Evolutionary conservation across 2,888 invertebrate species (phyloP), one percentile per base, ranked within the genome.

Genomic region (Epinotia demarniana): DNA sequence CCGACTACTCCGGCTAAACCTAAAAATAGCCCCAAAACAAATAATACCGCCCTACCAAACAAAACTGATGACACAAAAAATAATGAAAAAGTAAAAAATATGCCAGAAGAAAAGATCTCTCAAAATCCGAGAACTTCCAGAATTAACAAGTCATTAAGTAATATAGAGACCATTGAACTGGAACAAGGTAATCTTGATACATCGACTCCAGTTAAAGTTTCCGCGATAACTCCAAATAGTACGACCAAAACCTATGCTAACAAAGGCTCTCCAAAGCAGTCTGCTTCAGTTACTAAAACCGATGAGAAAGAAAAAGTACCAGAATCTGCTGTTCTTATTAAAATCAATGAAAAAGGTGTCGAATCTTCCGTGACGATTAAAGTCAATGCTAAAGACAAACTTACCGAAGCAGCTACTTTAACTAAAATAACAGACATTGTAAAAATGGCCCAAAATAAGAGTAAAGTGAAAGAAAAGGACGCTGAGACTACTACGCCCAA

Each of bases 41-140:
- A 67, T 66, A 58, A 49, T 60, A 57, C 11, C 8, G 55, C 12
- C 39, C 43, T 62, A 13, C 27, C 43, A 4, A 57, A 66, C 27
- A 75, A 78, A 43, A 66, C 64, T 55, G 80, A 80, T 6, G 78
- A 76, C 73, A 72, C 75, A 2, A 77, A 68, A 55, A 63, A 68
- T 13, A 76, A 62, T 60, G 86, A 86, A 62, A 84, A 82, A 77
- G 80, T 73, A n/a, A 78, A 75, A 72, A 66, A 58, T 5, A 68
- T 72, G 27, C 82, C 81, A 80, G 81, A 81, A 19, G 78, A 78
- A 3, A 84, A 85, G 23, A 86, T 82, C 74, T 61, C 81, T 23
- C 78, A 81, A 18, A 90, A 82, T 78, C 82, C 85, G 9, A 86
- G 87, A 73, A 87, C 80, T 69, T 89, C 89, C 1, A 89, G 83